These are phyloP conservation scores for Ormyrus nitidulus DNA, from an alignment of 2,888 invertebrate genomes.

Conservation along the genomic window DNA sequence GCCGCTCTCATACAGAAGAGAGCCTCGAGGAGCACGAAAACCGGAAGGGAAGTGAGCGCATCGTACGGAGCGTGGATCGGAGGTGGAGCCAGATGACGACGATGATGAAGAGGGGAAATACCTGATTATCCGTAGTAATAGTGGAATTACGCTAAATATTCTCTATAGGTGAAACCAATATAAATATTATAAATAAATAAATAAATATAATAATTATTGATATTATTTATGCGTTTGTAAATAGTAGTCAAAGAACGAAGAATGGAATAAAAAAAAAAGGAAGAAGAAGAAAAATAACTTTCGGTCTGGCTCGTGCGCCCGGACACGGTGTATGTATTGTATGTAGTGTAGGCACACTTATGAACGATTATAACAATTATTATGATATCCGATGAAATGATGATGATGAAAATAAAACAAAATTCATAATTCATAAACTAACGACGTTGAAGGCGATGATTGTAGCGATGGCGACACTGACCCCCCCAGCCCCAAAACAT, in stretches of 20 bases:
- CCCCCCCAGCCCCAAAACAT: conserved; percentile 5
- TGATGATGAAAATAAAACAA: conserved; percentile 52
- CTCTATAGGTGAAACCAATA: conserved; percentile 62
- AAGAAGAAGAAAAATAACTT: conserved; percentile 12
- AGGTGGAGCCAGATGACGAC: conserved; percentile 28
- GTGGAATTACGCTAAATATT: conserved; percentile 56
- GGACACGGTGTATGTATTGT: conserved; percentile 74
- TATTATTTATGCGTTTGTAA: conserved; percentile 75
- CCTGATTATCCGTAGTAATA: conserved; percentile 62
- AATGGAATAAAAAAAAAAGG: conserved; percentile 20
- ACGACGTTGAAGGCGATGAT: conserved; percentile 66
- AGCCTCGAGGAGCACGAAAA: not conserved
- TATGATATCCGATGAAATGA: conserved; percentile 58
- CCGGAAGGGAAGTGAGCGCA: not conserved
- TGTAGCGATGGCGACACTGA: conserved; percentile 56
- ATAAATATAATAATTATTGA: conserved; percentile 69
- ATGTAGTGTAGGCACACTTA: conserved; percentile 72
- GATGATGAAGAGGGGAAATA: conserved; percentile 56
- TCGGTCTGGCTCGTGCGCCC: conserved; percentile 65
- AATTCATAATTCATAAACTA: conserved; percentile 64
- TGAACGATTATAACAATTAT: conserved; percentile 63
- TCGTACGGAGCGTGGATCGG: conserved; percentile 18
- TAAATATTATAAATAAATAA: conserved; percentile 68
- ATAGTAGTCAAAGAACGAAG: conserved; percentile 70
- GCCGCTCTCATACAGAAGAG: conserved; percentile 10